Evolutionary conservation across 2,113 vertebrate species (phyloP), one percentile per base, ranked within the genome.

Genomic region (Xenopus laevis): DNA sequence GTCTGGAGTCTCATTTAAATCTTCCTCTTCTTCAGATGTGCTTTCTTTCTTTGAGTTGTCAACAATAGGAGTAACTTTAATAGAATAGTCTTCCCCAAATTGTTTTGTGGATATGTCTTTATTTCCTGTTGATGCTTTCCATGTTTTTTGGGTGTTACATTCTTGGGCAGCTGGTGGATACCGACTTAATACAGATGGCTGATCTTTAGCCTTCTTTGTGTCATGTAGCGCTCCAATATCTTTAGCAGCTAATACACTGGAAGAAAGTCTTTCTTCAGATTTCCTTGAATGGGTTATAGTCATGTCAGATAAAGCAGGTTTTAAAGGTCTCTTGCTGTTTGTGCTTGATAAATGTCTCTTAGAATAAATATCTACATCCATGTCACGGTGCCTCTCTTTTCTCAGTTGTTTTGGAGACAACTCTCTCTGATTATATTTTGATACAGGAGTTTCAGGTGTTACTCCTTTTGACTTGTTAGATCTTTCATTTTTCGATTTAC

Each of bases 141-240:
- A 92, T 7, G 86, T 78, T 75, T 93, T 92, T 72, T 91, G 88
- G 12, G 21, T 59, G 8, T 13, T 91, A 77, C 86, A 86, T 81
- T 96, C 96, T 74, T 96, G 93, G 21, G 93, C 95, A 59, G 97
- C 96, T 0, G 97, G 97, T 3, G 98, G 96, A 44, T 98, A 99
- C 23, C 98, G 92, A 80, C 95, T 98, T 17, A 98, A 94, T 75
- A 99, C 95, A 0, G 97, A 92, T 0, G 89, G 89, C 79, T 91
- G 91, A 79, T 93, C 92, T 71, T 91, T 84, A 3, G 72, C 58
- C 63, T 94, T 97, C 81, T 92, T 98, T 65, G 82, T 81, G 60
- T 98, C 96, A 16, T 88, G 87, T 0, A 62, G 4, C 3, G 74
- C 0, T 11, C 80, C 83, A 33, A 82, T 71, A 17, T 86, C 85